Evolutionary conservation across 2,113 vertebrate species (phyloP), one percentile per base, ranked within the genome.

Genomic region (Propithecus coquereli): DNA sequence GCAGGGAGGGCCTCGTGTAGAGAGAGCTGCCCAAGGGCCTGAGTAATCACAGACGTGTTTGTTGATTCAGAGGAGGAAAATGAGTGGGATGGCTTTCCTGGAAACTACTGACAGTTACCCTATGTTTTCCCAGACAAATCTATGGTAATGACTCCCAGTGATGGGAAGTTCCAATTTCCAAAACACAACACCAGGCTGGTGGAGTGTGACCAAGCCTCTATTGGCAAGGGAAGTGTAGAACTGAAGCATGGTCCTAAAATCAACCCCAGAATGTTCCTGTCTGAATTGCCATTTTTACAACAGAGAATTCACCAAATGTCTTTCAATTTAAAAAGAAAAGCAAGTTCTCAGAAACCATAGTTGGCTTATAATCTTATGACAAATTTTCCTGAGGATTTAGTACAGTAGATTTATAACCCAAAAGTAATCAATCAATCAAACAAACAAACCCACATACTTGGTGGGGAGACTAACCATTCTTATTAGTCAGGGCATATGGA

Each of bases 311-410:
- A 76, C 43, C 59, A 84, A 94, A 87, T 97, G 37, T 65, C 92
- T 95, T 80, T 85, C 45, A 83, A 87, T 94, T 85, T 84, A 86
- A 96, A 90, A 94, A 90, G 45, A 81, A 92, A 91, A 82, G n/a
- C 25, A 57, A 45, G 61, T 93, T 80, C 89, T 66, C 66, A 92
- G 52, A 87, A 90, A 73, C 20, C 37, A 10, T 45, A 52, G 23
- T 90, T 95, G 76, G 37, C 45, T 90, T 90, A 77, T 5, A 43
- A 83, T 18, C 32, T 86, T 66, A 47, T 45, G 8, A 20, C 6
- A 91, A 84, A 63, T 76, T 83, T 91, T 91, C 54, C 34, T 87
- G 77, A 94, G 50, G 40, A 71, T 83, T 95, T 93, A 61, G 13
- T 66, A 47, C 16, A 93, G 14, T 34, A 57, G 22, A 14, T 91